Conservation (phyloP, 2,797 vertebrate species). For the Adrianichthys oophorus region DNA sequence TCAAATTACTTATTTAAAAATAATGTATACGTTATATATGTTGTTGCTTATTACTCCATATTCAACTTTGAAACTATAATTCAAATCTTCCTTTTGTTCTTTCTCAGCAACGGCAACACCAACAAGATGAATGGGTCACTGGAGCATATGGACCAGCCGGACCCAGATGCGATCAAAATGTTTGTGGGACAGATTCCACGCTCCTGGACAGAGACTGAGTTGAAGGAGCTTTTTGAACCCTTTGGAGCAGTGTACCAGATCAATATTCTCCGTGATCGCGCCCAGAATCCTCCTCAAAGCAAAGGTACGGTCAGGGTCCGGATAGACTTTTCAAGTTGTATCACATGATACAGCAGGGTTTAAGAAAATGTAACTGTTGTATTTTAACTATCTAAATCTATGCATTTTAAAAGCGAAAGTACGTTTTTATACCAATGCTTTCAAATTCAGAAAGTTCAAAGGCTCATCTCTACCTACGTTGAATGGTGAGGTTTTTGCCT, state of each 20-base stretch:
- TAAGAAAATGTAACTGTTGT: too few species aligned
- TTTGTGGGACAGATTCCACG: constrained; percentile 97
- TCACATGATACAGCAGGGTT: too few species aligned
- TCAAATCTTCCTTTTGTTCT: background rate
- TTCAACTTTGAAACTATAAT: background rate
- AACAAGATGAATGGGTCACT: constrained; percentile 97
- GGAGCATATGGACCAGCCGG: constrained; percentile 96
- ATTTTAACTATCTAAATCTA: too few species aligned
- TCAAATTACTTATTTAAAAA: too few species aligned
- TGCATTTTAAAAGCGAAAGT: too few species aligned
- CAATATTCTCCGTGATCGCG: constrained; percentile 96
- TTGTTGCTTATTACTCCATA: too few species aligned
- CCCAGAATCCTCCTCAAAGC: constrained; percentile 97
- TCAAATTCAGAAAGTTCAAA: too few species aligned
- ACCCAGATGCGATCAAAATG: constrained; percentile 99
- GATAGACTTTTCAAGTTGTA: background rate
- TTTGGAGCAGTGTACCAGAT: constrained; percentile 97
- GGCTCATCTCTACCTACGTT: too few species aligned
- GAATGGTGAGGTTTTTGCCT: too few species aligned
- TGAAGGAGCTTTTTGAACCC: constrained; percentile 98
- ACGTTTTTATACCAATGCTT: too few species aligned
- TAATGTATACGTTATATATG: too few species aligned
- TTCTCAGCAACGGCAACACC: constrained; percentile 90
- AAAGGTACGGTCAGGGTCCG: constrained; percentile 80
- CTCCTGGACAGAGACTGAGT: constrained; percentile 96